Percentiles rank a stretch among this genome's conserved stretches.
Evolutionary conservation across 2,113 vertebrate genomes (phyloP).

Genomic region (Heterocephalus glaber): DNA sequence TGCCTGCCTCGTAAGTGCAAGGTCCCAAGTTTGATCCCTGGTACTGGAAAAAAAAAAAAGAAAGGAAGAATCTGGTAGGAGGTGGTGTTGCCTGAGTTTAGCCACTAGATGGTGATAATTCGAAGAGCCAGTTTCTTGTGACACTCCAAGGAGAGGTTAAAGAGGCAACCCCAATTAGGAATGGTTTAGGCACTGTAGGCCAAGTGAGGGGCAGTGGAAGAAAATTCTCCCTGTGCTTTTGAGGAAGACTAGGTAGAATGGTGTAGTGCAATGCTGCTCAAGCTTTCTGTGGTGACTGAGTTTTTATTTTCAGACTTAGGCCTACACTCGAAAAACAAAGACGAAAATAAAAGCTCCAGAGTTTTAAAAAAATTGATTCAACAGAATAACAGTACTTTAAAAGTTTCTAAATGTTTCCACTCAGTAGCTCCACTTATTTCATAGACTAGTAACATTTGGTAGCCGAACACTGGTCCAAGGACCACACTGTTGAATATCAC

Average conservation of each 20-base stretch:
- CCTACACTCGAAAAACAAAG: background rate
- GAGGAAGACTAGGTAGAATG: background rate
- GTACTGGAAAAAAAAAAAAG: too few relatives aligned
- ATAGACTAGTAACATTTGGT: background rate
- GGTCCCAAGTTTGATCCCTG: too few relatives aligned
- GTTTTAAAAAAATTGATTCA: background rate
- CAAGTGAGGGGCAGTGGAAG: background rate
- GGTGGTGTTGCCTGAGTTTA: background rate
- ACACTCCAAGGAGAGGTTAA: background rate
- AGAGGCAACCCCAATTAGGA: background rate
- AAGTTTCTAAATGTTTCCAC: background rate
- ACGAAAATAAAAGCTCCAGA: background rate
- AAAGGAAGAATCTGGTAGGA: background rate
- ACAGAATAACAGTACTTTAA: slow-evolving; percentile 22
- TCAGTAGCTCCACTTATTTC: background rate
- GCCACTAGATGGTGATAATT: slow-evolving; percentile 35
- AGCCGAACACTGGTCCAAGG: background rate
- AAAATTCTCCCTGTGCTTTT: background rate
- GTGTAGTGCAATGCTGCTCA: background rate
- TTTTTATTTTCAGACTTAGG: slow-evolving; percentile 28
- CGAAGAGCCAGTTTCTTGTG: background rate
- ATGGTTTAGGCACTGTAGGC: background rate
- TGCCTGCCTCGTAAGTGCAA: too few relatives aligned
- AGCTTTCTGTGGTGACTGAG: background rate
- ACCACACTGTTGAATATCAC: background rate